Percentiles rank a stretch among this genome's conserved stretches.
phyloP scores from a whole-genome alignment of 1,140 invertebrate genomes.

The Rhysida immarginata region DNA sequence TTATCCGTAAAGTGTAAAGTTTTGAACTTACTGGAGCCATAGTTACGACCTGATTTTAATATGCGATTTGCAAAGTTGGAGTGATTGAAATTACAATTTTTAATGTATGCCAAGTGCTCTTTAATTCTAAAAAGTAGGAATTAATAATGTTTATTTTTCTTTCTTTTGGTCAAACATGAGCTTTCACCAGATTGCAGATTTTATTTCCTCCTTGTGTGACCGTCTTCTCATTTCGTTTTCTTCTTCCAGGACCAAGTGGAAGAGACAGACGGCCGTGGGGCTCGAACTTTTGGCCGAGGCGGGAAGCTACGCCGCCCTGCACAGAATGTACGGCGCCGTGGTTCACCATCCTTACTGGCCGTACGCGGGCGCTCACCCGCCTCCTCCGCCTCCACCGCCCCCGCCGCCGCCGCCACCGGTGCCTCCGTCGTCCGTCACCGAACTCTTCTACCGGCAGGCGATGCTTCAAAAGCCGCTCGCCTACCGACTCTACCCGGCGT shows the following conservation, averaged over 20 bases:
- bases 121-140: not conserved
- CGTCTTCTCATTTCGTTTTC: not conserved
- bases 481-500: conserved; percentile 41
- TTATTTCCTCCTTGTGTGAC: too few species aligned
- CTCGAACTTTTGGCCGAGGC: conserved; percentile 38
- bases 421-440: conserved; percentile 36
- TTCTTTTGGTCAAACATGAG: not conserved
- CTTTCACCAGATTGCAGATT: too few species aligned
- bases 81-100: too few species aligned
- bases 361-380: conserved; percentile 8
- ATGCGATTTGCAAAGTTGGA: too few species aligned
- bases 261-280: conserved; percentile 38
- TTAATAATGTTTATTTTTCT: not conserved
- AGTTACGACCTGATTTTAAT: too few species aligned
- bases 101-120: not conserved
- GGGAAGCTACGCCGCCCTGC: conserved; percentile 39
- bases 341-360: conserved; percentile 14
- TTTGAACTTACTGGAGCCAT: too few species aligned
- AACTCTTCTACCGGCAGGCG: conserved; percentile 32
- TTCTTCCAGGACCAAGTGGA: conserved; percentile 37
- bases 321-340: conserved; percentile 37
- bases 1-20: too few species aligned
- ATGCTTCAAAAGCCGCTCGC: conserved; percentile 76
- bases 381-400: conserved; percentile 35
- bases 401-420: conserved; percentile 26